Conservation (phyloP, 2,888 invertebrate genomes). For the Chymomyza fuscimana region DNA sequence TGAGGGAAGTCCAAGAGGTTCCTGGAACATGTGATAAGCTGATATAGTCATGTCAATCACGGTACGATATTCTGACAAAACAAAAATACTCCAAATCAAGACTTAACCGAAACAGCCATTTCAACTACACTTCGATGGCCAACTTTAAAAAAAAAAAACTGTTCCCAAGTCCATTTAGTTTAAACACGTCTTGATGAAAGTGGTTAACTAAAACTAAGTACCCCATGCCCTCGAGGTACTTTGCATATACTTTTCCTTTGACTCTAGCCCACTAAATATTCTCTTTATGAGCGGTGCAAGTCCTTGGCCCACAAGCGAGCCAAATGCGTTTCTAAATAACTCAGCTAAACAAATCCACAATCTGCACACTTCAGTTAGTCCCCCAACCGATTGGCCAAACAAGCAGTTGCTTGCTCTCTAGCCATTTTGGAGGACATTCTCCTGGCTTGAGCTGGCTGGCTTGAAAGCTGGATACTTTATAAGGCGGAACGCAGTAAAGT, state of each 20-base stretch:
- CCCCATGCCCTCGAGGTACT: not conserved
- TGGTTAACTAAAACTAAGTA: not conserved
- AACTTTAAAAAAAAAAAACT: no score
- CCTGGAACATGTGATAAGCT: no score
- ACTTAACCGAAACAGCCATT: no score
- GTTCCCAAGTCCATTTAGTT: not conserved
- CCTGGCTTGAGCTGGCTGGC: slow-evolving; percentile 16
- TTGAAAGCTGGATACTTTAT: slow-evolving; percentile 16
- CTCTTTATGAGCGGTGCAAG: not conserved
- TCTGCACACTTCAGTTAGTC: slow-evolving; percentile 35
- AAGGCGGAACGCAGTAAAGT: slow-evolving; percentile 63
- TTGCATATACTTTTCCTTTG: not conserved
- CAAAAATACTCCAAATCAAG: no score
- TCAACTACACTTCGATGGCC: no score
- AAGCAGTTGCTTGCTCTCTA: not conserved
- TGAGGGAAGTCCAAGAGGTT: no score
- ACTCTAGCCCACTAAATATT: not conserved
- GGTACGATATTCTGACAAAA: no score
- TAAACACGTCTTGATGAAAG: not conserved
- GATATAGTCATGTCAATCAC: no score
- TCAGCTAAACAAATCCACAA: slow-evolving; percentile 27
- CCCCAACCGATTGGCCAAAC: not conserved
- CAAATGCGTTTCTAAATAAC: slow-evolving; percentile 56
- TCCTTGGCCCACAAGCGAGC: not conserved
- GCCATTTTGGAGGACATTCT: not conserved